phyloP scores from a whole-genome alignment of 2,113 vertebrate genomes.

The Thunnus maccoyii region DNA sequence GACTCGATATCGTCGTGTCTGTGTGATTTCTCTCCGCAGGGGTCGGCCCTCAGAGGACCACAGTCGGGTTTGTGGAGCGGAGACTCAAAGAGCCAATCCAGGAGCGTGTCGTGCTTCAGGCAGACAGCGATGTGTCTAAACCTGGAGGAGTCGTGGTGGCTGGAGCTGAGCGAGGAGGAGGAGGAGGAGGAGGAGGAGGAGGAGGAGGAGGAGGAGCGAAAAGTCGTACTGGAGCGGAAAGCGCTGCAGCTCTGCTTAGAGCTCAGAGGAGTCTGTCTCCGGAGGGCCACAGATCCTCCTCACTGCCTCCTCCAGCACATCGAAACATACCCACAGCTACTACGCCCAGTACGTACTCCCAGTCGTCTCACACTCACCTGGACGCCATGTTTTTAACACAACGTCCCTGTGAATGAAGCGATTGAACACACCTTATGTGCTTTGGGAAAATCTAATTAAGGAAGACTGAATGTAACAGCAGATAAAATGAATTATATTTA shows the following conservation, averaged over 20 bases:
- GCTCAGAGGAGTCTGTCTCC: conserved; percentile 88
- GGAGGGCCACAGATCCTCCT: conserved; percentile 89
- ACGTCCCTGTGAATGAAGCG: neutral
- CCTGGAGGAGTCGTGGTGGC: neutral
- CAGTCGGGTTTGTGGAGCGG: conserved; percentile 86
- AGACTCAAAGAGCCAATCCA: conserved; percentile 76
- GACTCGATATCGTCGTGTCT: neutral
- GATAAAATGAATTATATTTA: too few relatives aligned
- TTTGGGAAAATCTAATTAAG: neutral
- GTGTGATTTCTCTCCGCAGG: conserved; percentile 77
- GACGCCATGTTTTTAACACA: neutral
- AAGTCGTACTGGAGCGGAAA: conserved; percentile 5
- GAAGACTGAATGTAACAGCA: too few relatives aligned
- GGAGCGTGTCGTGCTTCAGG: conserved; percentile 79
- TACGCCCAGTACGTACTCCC: conserved; percentile 87
- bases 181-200: too few relatives aligned
- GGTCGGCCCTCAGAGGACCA: conserved; percentile 79
- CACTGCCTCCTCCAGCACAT: conserved; percentile 90
- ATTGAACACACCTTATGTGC: neutral
- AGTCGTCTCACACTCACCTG: neutral
- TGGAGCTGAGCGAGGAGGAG: conserved; percentile 15
- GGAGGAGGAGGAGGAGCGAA: neutral
- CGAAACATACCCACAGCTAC: conserved; percentile 75
- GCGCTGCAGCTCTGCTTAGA: conserved; percentile 76
- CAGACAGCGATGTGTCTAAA: conserved; percentile 23